Conservation (phyloP, 2,113 vertebrate genomes). For the Brachypteracias leptosomus region DNA sequence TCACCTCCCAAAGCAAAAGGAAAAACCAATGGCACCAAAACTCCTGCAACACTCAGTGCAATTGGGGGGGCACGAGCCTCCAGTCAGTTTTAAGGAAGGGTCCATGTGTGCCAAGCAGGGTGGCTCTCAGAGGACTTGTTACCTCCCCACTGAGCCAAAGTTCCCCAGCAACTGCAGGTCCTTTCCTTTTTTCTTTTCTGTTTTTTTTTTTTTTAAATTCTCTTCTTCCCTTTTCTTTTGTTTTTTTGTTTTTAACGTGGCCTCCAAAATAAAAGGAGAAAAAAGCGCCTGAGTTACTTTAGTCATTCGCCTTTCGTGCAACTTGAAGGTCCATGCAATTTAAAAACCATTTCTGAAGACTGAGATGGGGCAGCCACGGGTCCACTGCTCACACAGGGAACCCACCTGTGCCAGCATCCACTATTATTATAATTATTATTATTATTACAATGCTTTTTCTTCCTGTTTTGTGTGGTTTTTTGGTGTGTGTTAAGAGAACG, state of each 20-base stretch:
- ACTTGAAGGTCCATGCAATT: slow-evolving; percentile 59
- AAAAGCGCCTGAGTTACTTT: slow-evolving; percentile 48
- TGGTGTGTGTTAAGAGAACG: not conserved
- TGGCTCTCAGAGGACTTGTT: not conserved
- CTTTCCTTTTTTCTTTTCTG: not conserved
- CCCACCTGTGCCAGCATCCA: slow-evolving; percentile 5
- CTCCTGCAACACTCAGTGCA: not conserved
- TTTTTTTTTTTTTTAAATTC: not conserved
- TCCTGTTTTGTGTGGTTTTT: not conserved
- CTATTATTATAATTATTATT: slow-evolving; percentile 56
- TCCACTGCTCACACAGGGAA: slow-evolving; percentile 15
- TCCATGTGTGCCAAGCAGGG: not conserved
- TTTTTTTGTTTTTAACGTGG: slow-evolving; percentile 40
- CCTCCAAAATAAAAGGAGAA: slow-evolving; percentile 44
- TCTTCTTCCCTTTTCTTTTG: not conserved
- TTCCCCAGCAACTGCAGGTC: not conserved
- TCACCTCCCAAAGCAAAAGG: not conserved
- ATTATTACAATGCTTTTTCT: slow-evolving; percentile 41
- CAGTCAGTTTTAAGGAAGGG: not conserved
- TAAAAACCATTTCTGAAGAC: slow-evolving; percentile 25
- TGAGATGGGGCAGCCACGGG: not conserved
- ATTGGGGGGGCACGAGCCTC: not conserved
- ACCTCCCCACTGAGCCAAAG: slow-evolving; percentile 25
- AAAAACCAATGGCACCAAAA: not conserved
- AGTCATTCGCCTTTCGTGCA: slow-evolving; percentile 52